These are phyloP conservation scores for Capreolus pygargus DNA, from an alignment of 2,113 vertebrate species.

Conservation along the genomic window DNA sequence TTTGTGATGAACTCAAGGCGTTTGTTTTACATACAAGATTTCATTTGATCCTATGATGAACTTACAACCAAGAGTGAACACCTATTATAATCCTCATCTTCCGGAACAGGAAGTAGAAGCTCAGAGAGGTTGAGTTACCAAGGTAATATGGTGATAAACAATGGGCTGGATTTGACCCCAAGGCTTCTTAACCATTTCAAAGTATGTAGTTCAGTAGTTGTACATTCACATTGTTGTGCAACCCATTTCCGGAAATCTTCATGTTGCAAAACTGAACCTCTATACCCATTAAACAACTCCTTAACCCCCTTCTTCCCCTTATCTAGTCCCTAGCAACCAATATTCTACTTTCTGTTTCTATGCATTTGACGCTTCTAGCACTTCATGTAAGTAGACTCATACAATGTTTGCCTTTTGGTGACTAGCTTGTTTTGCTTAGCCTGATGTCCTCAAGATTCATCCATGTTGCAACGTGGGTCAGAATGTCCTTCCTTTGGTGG, in stretches of 20 bases:
- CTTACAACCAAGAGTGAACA: background rate
- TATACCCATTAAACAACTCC: background rate
- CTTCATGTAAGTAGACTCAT: background rate
- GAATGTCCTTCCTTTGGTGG: background rate
- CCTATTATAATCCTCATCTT: background rate
- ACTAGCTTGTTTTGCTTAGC: background rate
- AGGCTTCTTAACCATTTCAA: background rate
- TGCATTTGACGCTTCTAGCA: background rate
- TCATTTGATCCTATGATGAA: background rate
- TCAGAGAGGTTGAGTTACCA: background rate
- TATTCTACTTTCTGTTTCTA: background rate
- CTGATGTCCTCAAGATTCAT: background rate
- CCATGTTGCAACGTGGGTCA: no score
- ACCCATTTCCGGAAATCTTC: background rate
- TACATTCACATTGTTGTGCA: background rate
- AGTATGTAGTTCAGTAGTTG: background rate
- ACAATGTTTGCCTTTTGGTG: background rate
- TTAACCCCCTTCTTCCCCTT: background rate
- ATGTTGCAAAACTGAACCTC: background rate
- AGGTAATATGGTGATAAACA: background rate
- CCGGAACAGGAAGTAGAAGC: background rate
- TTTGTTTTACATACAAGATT: background rate
- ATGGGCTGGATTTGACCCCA: background rate
- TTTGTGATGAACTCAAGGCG: background rate
- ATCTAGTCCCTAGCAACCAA: background rate